Percentiles rank a stretch among this genome's conserved stretches.
phyloP scores from a whole-genome alignment of 2,797 vertebrate species.

The Serranus cabrilla region DNA sequence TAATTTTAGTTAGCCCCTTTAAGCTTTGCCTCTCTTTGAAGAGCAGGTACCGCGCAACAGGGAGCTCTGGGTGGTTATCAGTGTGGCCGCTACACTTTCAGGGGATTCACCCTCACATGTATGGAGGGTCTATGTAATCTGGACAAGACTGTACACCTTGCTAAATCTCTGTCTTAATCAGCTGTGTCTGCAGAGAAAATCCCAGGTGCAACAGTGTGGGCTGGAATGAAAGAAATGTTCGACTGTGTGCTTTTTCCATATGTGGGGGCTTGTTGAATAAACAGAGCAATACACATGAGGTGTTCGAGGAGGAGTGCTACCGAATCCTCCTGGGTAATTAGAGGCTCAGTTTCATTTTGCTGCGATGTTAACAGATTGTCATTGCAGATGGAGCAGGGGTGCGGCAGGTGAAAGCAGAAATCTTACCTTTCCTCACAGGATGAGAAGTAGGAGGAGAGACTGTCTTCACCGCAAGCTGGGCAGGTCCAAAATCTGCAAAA shows the following conservation, averaged over 20 bases:
- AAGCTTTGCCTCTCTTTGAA: constrained; percentile 73
- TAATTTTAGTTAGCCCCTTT: constrained; percentile 80
- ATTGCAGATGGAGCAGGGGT: constrained; percentile 45
- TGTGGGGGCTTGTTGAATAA: constrained; percentile 41
- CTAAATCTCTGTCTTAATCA: constrained; percentile 36
- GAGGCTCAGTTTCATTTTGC: constrained; percentile 51
- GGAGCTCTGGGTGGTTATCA: constrained; percentile 39
- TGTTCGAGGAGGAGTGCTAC: constrained; percentile 12
- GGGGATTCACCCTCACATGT: constrained; percentile 21
- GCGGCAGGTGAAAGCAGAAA: constrained; percentile 18
- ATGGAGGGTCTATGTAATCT: constrained; percentile 25
- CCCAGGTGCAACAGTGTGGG: constrained; percentile 3
- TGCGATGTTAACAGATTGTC: constrained; percentile 50
- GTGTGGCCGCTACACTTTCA: constrained; percentile 13
- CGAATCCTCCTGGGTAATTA: constrained; percentile 47
- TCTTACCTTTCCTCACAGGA: constrained; percentile 62
- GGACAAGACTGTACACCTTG: constrained; percentile 30
- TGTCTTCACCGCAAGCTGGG: constrained; percentile 26
- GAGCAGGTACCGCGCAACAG: constrained; percentile 34
- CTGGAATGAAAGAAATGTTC: constrained; percentile 39
- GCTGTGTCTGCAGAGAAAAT: neutral
- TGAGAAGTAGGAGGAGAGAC: constrained; percentile 16
- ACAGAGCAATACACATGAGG: constrained; percentile 30
- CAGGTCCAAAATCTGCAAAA: constrained; percentile 56
- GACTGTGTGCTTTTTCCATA: constrained; percentile 26